A percentile compares a stretch with the other conserved stretches of the same genome.
Conservation (phyloP, 2,113 vertebrate species). For the Megalops atlanticus region DNA sequence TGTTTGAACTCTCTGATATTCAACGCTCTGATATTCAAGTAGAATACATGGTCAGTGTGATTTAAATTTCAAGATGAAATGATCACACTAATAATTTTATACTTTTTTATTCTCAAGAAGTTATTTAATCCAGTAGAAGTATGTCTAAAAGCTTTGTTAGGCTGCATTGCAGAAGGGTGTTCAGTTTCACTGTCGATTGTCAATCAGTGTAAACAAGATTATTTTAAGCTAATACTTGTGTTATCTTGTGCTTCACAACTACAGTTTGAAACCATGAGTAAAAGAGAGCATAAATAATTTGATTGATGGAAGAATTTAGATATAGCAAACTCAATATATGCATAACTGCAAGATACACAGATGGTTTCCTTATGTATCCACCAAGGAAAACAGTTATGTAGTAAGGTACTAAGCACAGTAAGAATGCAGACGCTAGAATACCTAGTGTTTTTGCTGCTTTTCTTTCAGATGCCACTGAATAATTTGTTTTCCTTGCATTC, state of each 20-base stretch:
- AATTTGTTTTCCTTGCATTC: background rate
- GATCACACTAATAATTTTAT: too few relatives aligned
- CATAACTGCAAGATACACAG: slow-evolving; percentile 11
- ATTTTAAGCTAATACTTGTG: slow-evolving; percentile 38
- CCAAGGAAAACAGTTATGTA: slow-evolving; percentile 33
- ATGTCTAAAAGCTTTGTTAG: too few relatives aligned
- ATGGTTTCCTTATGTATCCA: background rate
- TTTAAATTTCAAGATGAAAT: too few relatives aligned
- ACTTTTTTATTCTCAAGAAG: too few relatives aligned
- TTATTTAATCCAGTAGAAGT: too few relatives aligned
- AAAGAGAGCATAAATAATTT: slow-evolving; percentile 46
- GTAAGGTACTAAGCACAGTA: slow-evolving; percentile 43
- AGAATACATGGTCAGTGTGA: too few relatives aligned
- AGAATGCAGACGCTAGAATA: slow-evolving; percentile 45
- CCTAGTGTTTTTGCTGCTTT: slow-evolving; percentile 45
- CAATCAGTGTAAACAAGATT: too few relatives aligned
- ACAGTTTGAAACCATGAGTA: slow-evolving; percentile 52
- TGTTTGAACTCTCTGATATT: too few relatives aligned
- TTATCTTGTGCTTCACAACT: too few relatives aligned
- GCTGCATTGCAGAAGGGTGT: too few relatives aligned
- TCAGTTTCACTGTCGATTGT: too few relatives aligned
- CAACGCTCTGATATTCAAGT: too few relatives aligned
- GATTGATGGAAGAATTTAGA: slow-evolving; percentile 47
- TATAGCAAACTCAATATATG: slow-evolving; percentile 29
- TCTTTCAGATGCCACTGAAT: slow-evolving; percentile 35